Base-by-base conservation (phyloP, 2,797 vertebrate species). In the Neomorphus geoffroyi region DNA sequence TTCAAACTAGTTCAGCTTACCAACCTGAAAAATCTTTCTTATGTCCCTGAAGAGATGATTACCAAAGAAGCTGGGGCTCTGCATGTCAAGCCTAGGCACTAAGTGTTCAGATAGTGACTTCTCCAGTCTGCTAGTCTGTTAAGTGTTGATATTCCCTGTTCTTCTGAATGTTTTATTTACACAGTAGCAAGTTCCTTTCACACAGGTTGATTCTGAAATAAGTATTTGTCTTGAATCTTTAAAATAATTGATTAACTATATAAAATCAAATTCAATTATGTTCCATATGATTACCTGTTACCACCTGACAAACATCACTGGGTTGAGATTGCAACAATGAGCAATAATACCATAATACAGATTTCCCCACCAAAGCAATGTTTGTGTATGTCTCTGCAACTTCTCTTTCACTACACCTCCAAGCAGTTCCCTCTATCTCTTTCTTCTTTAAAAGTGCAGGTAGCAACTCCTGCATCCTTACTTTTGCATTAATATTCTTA, bases 371-470 rank as follows among this genome's bases (percentile, higher is more conserved):
- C 9, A 69, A 33, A 74, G 23, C 27, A 58, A 8, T 45, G 11
- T 30, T 72, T 65, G 45, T 85, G 43, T 27, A 57, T 2, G 5
- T 51, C 12, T 72, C 32, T 62, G 0, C 11, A 30, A 37, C 50
- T 69, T 69, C 46, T 18, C 11, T 56, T 67, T 35, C 13, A 10
- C 45, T 39, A 45, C 14, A 70, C 8, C 7, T 10, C 14, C 21
- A 78, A 74, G 10, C 33, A 80, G 5, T 14, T 58, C 45, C 11
- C 11, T 50, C 43, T 26, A 9, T 10, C 13, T 37, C 23, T 26
- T 67, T 41, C 28, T 62, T 77, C 48, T 46, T 54, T 27, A 33
- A 37, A 57, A 91, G 4, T 0, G 0, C 1, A 1, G 7, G 23
- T 13, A 43, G 46, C 32, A 91, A 87, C 8, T 15, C n/a, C 30